Percentiles rank a stretch among this genome's conserved stretches.
phyloP scores from a whole-genome alignment of 2,113 vertebrate species.

The Sceloporus tristichus region DNA sequence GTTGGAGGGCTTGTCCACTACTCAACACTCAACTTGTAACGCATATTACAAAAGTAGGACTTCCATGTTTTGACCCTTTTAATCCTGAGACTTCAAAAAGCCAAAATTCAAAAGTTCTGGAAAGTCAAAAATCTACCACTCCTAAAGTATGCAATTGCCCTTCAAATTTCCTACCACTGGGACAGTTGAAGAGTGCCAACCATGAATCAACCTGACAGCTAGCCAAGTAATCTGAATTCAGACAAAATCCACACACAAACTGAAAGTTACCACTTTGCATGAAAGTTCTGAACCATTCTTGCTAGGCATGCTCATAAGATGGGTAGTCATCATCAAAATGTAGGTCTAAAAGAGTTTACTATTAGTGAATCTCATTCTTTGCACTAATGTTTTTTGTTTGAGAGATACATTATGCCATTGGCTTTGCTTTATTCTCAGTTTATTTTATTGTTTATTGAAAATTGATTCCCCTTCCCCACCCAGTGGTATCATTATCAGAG shows the following conservation, averaged over 20 bases:
- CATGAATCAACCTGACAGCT: background rate
- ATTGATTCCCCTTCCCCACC: background rate
- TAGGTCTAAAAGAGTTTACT: background rate
- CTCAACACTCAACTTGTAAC: background rate
- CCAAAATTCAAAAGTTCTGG: no score
- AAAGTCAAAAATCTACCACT: no score
- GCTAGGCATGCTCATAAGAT: conserved; percentile 49
- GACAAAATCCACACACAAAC: background rate
- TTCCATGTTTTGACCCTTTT: background rate
- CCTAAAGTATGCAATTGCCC: no score
- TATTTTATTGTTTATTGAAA: no score
- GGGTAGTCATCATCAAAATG: rapidly evolving
- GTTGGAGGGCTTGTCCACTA: background rate
- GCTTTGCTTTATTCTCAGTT: background rate
- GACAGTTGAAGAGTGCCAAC: no score
- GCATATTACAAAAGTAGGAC: background rate
- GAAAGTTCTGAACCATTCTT: conserved; percentile 39
- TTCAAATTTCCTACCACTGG: no score
- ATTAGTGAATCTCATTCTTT: background rate
- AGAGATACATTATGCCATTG: rapidly evolving
- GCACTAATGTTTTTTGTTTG: background rate
- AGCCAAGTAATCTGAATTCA: conserved; percentile 59
- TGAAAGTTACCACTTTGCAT: background rate
- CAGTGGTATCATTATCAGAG: rapidly evolving
- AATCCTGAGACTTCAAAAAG: no score